A percentile compares a stretch with the other conserved stretches of the same genome.
These are phyloP conservation scores for Sycophila sp. DNA, from an alignment of 1,140 invertebrate genomes.

Conservation along the genomic window DNA sequence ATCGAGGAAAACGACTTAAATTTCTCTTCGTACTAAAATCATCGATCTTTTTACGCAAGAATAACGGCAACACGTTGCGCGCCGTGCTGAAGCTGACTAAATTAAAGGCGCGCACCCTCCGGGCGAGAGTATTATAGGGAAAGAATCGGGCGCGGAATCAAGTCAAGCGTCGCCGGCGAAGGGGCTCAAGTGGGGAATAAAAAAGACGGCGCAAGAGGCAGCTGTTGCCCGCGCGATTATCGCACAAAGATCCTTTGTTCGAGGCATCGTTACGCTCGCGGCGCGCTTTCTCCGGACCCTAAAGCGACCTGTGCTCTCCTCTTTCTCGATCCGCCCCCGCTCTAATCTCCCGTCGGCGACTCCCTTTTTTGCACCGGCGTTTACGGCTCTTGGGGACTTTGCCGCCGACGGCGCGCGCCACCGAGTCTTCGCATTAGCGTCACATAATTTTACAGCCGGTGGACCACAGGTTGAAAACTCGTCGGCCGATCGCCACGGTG, in stretches of 20 bases:
- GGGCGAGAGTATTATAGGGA: background rate
- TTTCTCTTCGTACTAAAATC: too few species aligned
- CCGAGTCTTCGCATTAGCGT: constrained; percentile 42
- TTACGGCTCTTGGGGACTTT: background rate
- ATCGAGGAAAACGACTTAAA: too few species aligned
- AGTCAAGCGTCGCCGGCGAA: too few species aligned
- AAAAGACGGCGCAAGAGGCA: background rate
- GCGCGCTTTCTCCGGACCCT: background rate
- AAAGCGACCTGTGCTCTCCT: background rate
- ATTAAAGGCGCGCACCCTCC: background rate
- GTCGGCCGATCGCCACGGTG: background rate
- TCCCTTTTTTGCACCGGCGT: background rate
- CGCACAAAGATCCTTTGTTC: constrained; percentile 24
- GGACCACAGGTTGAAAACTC: constrained; percentile 27
- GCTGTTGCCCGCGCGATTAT: constrained; percentile 17
- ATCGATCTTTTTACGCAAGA: too few species aligned
- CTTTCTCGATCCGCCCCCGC: background rate
- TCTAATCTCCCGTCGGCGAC: background rate
- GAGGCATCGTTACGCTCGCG: background rate
- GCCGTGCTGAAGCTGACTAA: too few species aligned
- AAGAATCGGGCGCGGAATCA: background rate
- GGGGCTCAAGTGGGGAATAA: background rate
- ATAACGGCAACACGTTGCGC: too few species aligned
- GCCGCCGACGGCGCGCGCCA: background rate
- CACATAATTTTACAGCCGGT: constrained; percentile 50